Evolutionary conservation across 1,140 invertebrate species (phyloP).

Genomic region (Babylonia areolata): DNA sequence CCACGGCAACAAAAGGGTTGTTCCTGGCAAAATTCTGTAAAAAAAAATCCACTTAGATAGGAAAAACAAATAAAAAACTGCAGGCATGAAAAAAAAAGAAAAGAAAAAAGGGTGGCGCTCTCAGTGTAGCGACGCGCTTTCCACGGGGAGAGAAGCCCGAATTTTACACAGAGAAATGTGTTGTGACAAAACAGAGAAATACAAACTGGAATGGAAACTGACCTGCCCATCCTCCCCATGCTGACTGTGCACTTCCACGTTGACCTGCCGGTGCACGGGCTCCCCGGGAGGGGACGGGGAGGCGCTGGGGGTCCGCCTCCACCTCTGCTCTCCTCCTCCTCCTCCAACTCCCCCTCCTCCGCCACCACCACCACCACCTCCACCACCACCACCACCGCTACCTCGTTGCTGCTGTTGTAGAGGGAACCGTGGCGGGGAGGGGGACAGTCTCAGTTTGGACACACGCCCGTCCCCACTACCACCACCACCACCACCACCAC

Average conservation of each 20-base stretch:
- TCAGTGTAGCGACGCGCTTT: no score
- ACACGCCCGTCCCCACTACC: neutral
- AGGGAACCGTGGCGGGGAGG: neutral
- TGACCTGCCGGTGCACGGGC: conserved; percentile 18
- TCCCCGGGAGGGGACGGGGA: conserved; percentile 26
- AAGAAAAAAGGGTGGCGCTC: no score
- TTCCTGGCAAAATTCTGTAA: no score
- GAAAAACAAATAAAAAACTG: no score
- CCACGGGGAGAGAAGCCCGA: no score
- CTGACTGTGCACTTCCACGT: conserved; percentile 33
- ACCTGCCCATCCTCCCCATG: conserved; percentile 18
- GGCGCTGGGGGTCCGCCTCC: conserved; percentile 34
- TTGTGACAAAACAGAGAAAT: no score
- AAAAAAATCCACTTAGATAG: no score
- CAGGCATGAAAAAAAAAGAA: no score
- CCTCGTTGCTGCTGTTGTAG: neutral
- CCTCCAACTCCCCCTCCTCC: neutral
- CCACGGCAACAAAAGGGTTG: no score
- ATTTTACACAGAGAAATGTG: no score
- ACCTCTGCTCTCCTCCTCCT: neutral
- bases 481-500: neutral
- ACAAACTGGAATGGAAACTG: no score
- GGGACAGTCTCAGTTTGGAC: neutral
- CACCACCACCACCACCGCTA: neutral
- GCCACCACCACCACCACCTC: conserved; percentile 9